Base-by-base conservation (phyloP, 2,113 vertebrate genomes). In the Electrona antarctica region DNA sequence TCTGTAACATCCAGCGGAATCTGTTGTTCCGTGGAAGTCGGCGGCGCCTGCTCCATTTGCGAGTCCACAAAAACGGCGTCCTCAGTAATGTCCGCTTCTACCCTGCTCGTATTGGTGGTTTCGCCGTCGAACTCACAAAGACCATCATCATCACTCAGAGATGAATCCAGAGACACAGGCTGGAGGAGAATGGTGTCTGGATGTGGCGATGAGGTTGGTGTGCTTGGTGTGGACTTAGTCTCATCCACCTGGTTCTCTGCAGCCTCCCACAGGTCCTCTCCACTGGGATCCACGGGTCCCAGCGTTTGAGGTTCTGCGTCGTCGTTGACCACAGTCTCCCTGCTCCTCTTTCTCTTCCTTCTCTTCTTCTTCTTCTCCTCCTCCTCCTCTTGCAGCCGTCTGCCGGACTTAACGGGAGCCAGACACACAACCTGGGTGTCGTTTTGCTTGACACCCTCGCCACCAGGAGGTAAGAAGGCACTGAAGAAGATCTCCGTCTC, bases 401-500 rank as follows among this genome's bases (percentile, higher is more conserved):
- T 82, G 61, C 95, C 94, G 6, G 96, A 95, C 84, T 98, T 98
- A 62, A 94, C 63, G n/a, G 98, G 98, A 29, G 97, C 95, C 54
- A 95, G 95, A 52, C 96, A 99, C 51, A 99, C 97, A 60, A 99
- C 96, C 21, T 92, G 86, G 72, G 88, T 86, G 85, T 41, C 5
- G 33, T 92, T 92, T 71, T 21, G 21, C 21, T 92, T 89, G 67
- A 93, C 87, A 13, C 75, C 86, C 72, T 95, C 88, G 0, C 98
- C 96, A 9, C 91, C 81, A 0, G 94, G 84, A 29, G 95, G 82
- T 62, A 99, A 92, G 90, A 99, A 99, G 94, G 95, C 94, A 96
- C 94, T 96, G 82, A 99, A 99, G 92, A 99, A 99, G 84, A 91
- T 97, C 75, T 98, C 97, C 0, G 97, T 95, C 78, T 99, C 98